Base-by-base conservation (phyloP, 2,888 invertebrate genomes). In the Urechis unicinctus region DNA sequence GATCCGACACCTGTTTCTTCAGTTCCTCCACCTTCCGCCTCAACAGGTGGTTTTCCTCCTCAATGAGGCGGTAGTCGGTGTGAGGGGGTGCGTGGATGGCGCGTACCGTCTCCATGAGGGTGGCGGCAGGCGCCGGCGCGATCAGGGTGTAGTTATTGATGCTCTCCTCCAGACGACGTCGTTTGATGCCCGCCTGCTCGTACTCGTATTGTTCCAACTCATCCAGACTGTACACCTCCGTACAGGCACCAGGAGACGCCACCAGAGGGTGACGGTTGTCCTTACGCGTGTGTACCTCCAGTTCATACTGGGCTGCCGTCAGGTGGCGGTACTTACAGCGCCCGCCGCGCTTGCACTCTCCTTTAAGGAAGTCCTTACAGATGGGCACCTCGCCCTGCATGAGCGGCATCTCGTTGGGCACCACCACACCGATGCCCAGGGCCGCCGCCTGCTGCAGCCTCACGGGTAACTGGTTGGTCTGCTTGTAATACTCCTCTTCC, bases 401-500 rank as follows among this genome's bases (percentile, higher is more conserved):
- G 24, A 70, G 59, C 1, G 67, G 64, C 30, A 66, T 58, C 56
- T 68, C 74, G 57, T 63, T 69, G 61, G 61, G 63, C 29, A 65
- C 57, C 66, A 66, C 62, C 66, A 66, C 62, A 69, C 58, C 69
- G 29, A 70, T 66, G 30, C 71, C 71, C 2, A 69, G 63, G 3
- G 74, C 70, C 22, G 72, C 70, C 41, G 74, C 73, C 65, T 72
- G 68, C 59, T 71, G 71, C 5, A 75, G 64, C 6, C 74, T 78
- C 13, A 73, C 69, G 4, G 88, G 87, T 69, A 90, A 80, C 70
- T 86, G 85, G 1, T 88, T 88, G 13, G 85, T 86, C 50, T 82
- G 81, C 64, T 86, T 83, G 69, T 85, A 86, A 58, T 85, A 85
- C 60, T 83, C 82, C 71, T 89, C 88, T 66, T 87, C 87, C 68